Evolutionary conservation across 2,888 invertebrate species (phyloP).

Genomic region (Cephus runcator): DNA sequence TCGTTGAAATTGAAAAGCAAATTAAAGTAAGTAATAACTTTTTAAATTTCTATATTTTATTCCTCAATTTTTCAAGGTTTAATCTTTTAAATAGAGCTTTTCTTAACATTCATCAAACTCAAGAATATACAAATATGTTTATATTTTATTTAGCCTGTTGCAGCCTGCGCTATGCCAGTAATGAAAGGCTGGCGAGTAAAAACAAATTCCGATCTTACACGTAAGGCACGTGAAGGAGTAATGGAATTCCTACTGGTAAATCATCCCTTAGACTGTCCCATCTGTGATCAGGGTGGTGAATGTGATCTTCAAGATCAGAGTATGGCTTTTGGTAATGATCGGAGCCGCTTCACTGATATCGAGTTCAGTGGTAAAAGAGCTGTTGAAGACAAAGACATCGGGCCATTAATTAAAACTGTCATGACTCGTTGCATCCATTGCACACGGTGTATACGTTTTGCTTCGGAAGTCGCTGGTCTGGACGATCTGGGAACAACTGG

Average conservation of each 20-base stretch:
- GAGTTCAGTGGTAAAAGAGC: conserved; percentile 94
- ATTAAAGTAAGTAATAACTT: conserved; percentile 74
- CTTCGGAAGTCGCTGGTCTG: conserved; percentile 98
- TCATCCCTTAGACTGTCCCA: conserved; percentile 99
- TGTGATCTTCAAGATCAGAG: conserved; percentile 98
- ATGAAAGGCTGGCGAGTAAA: conserved; percentile 99
- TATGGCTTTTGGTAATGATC: conserved; percentile 97
- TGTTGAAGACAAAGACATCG: conserved; percentile 99
- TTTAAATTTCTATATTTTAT: not conserved
- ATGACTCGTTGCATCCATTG: conserved; percentile 99
- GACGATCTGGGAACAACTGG: conserved; percentile 97
- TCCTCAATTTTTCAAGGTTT: not conserved
- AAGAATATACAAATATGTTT: not conserved
- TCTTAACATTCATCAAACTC: not conserved
- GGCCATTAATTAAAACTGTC: conserved; percentile 96
- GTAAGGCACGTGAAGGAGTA: conserved; percentile 82
- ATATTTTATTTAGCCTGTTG: conserved; percentile 77
- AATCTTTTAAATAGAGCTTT: not conserved
- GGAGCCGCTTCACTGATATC: conserved; percentile 93
- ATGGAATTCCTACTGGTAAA: conserved; percentile 99
- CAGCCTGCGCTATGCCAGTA: conserved; percentile 99
- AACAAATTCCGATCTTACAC: conserved; percentile 94
- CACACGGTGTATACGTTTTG: conserved; percentile 97
- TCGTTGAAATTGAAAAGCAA: conserved; percentile 98
- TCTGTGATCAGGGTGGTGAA: conserved; percentile 98